Evolutionary conservation across 2,888 invertebrate species (phyloP).

Genomic region (Spatulosminthurus flaviceps): DNA sequence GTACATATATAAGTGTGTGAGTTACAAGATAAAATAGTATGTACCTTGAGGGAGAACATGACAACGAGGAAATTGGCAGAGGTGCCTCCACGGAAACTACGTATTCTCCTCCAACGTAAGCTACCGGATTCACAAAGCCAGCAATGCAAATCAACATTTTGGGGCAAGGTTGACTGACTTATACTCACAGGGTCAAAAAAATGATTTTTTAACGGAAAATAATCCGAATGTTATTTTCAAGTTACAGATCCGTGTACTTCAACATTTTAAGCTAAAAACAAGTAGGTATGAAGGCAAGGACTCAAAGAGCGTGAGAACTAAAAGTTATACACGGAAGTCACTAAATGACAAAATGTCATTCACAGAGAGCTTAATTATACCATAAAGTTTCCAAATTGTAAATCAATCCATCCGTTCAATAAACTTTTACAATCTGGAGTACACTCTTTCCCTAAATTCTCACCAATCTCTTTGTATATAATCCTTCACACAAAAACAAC

Average conservation of each 20-base stretch:
- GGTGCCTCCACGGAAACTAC: conserved; percentile 58
- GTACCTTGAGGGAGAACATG: conserved; percentile 60
- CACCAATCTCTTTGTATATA: no score
- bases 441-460: no score
- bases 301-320: background rate
- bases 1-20: background rate
- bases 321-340: background rate
- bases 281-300: no score
- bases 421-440: conserved; percentile 6
- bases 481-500: no score
- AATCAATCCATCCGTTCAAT: background rate
- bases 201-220: background rate
- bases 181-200: conserved; percentile 8
- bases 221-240: background rate
- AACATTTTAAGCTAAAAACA: no score
- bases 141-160: conserved; percentile 63
- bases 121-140: conserved; percentile 60
- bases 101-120: conserved; percentile 58
- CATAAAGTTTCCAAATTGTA: conserved; percentile 16
- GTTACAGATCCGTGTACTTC: no score
- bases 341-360: background rate
- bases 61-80: conserved; percentile 48
- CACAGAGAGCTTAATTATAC: background rate
- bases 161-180: background rate
- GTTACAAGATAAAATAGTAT: background rate